phyloP scores from a whole-genome alignment of 2,797 vertebrate species.

The Myripristis jacobus region DNA sequence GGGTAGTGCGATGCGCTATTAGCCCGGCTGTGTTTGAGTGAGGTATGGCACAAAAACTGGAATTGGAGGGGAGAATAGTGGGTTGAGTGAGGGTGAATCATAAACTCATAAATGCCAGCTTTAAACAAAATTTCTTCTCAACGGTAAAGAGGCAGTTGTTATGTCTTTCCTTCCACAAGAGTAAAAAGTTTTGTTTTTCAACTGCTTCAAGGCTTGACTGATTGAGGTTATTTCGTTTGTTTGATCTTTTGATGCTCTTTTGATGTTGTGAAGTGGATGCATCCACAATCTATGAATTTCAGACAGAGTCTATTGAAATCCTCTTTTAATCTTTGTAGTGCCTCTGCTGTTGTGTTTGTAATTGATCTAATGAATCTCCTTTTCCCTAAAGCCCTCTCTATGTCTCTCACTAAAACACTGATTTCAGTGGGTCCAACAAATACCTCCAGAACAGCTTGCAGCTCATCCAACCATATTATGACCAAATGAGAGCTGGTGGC shows the following conservation, averaged over 20 bases:
- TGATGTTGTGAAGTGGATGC: neutral
- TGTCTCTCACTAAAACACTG: conserved; percentile 21
- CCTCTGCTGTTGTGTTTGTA: neutral
- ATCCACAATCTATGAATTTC: neutral
- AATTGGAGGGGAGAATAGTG: conserved; percentile 12
- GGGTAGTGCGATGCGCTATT: conserved; percentile 44
- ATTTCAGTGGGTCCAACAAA: conserved; percentile 42
- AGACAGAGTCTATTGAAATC: neutral
- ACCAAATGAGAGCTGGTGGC: conserved; percentile 53
- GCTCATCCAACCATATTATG: conserved; percentile 52
- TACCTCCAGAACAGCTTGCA: conserved; percentile 62
- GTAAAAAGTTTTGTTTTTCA: neutral
- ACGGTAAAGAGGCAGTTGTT: conserved; percentile 10
- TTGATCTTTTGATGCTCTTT: neutral
- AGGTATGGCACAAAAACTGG: conserved; percentile 43
- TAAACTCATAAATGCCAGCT: conserved; percentile 31
- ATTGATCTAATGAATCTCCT: conserved; percentile 9
- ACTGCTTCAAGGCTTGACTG: conserved; percentile 24
- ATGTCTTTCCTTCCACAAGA: conserved; percentile 18
- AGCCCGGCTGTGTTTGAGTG: conserved; percentile 46
- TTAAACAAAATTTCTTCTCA: conserved; percentile 17
- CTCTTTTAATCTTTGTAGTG: neutral
- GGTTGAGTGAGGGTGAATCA: conserved; percentile 13
- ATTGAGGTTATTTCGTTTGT: neutral
- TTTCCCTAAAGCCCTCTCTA: conserved; percentile 11